phyloP scores from a whole-genome alignment of 2,888 invertebrate genomes.

The Leptarthrus brevirostris region DNA sequence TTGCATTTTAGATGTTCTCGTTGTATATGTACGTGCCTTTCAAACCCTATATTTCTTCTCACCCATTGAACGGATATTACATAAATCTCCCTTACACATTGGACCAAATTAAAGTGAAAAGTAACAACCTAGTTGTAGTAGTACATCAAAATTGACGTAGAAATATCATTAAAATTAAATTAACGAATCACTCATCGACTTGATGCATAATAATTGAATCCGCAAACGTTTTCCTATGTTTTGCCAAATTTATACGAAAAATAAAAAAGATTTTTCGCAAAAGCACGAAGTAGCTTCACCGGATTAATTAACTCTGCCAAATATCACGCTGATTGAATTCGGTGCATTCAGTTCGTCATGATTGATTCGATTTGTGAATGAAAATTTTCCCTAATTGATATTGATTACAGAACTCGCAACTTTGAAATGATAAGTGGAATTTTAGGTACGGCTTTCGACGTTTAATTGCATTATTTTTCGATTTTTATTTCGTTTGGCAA shows the following conservation, averaged over 20 bases:
- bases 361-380: constrained; percentile 18
- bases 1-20: no score
- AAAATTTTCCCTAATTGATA: constrained; percentile 17
- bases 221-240: neutral
- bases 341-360: constrained; percentile 3
- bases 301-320: neutral
- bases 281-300: neutral
- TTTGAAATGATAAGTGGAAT: neutral
- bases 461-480: neutral
- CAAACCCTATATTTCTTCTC: no score
- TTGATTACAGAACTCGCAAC: neutral
- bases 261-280: neutral
- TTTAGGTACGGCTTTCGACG: neutral
- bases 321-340: constrained; percentile 3
- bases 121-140: no score
- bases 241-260: neutral
- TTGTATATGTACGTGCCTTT: no score
- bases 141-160: no score
- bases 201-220: no score
- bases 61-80: no score
- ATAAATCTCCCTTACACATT: no score
- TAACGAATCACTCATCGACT: no score
- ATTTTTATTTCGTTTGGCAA: neutral
- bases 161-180: no score
- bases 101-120: no score